Conservation (phyloP, 2,797 vertebrate genomes). For the Clamator glandarius region DNA sequence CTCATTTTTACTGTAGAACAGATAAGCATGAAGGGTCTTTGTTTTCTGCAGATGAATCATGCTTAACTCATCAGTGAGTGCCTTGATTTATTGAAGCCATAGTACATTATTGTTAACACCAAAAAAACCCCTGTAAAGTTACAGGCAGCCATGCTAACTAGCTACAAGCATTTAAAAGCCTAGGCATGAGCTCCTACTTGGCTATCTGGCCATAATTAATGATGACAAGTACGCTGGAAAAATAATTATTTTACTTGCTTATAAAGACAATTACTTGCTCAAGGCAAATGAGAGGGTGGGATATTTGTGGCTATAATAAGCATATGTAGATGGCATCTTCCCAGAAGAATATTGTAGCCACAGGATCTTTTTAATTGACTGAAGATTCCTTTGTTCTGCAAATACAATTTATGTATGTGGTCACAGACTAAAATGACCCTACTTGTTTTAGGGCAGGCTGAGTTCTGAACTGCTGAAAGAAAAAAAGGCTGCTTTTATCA, state of each 20-base stretch:
- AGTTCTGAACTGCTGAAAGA: conserved; percentile 40
- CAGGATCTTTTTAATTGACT: conserved; percentile 67
- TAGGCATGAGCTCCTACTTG: conserved; percentile 40
- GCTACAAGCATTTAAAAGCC: conserved; percentile 44
- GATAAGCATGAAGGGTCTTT: background rate
- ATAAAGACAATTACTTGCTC: conserved; percentile 50
- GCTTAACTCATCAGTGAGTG: background rate
- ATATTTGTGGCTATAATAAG: conserved; percentile 50
- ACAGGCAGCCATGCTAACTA: conserved; percentile 28
- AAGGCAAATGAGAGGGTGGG: conserved; percentile 44
- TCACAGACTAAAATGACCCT: conserved; percentile 52
- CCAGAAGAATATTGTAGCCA: conserved; percentile 58
- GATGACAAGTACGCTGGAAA: conserved; percentile 60
- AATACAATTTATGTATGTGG: conserved; percentile 48
- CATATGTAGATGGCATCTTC: conserved; percentile 54
- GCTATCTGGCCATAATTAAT: conserved; percentile 57
- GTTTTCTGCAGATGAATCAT: conserved; percentile 14
- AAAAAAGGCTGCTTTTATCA: background rate
- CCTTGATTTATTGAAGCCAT: conserved; percentile 46
- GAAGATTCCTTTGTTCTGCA: conserved; percentile 59
- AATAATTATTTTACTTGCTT: conserved; percentile 68
- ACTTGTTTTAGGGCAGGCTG: conserved; percentile 16
- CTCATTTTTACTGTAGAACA: background rate
- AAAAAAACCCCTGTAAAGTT: conserved; percentile 30
- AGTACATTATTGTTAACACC: conserved; percentile 24